Percentiles rank a stretch among this genome's conserved stretches.
Conservation (phyloP, 2,888 invertebrate genomes). For the Hedya salicella region DNA sequence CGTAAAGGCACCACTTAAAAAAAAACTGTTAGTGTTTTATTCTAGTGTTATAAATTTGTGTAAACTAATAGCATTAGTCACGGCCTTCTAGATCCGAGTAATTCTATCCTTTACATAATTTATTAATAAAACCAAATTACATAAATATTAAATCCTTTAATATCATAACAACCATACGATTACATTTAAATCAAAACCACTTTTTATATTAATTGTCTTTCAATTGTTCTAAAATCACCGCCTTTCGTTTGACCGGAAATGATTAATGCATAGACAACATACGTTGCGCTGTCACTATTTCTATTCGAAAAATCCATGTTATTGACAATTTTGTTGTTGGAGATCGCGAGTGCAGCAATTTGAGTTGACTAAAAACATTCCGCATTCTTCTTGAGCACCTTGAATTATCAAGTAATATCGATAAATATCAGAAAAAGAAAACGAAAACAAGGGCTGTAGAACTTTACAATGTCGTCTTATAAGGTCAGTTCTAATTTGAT, state of each 20-base stretch:
- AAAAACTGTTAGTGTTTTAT: no score
- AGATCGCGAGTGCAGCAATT: neutral
- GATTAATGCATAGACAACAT: slow-evolving; percentile 20
- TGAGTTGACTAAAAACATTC: neutral
- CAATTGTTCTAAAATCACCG: neutral
- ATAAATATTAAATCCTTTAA: no score
- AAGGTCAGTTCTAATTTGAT: slow-evolving; percentile 55
- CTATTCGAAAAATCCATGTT: slow-evolving; percentile 22
- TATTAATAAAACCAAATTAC: no score
- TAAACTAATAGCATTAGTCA: no score
- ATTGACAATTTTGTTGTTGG: slow-evolving; percentile 40
- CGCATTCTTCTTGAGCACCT: neutral
- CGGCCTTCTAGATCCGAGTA: no score
- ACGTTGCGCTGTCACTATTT: slow-evolving; percentile 11
- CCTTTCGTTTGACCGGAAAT: slow-evolving; percentile 25
- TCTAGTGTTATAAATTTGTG: no score
- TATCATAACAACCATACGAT: no score
- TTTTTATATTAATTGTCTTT: neutral
- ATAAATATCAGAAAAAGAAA: slow-evolving; percentile 1
- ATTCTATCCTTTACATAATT: no score
- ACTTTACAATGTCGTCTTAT: slow-evolving; percentile 61
- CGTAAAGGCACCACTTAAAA: no score
- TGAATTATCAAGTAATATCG: slow-evolving; percentile 1
- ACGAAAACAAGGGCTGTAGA: neutral
- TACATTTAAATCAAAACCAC: no score